Evolutionary conservation across 2,113 vertebrate genomes (phyloP).

Genomic region (Tyrannus savana): DNA sequence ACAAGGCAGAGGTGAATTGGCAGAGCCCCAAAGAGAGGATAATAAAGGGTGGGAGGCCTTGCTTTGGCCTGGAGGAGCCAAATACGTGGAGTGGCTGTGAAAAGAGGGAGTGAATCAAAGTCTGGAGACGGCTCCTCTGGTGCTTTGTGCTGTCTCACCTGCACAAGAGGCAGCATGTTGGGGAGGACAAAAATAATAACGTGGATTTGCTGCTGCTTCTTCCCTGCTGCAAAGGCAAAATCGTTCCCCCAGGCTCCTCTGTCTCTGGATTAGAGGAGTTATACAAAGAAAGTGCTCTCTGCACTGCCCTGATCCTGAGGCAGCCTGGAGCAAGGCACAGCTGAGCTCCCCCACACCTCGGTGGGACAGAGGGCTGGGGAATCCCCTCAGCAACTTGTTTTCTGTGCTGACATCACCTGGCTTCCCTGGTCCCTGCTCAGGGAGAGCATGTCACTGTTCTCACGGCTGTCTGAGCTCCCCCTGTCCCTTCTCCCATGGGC

Average conservation of each 20-base stretch:
- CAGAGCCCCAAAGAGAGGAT: not conserved
- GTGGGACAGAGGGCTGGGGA: not conserved
- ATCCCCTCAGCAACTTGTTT: not conserved
- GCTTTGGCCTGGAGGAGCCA: not conserved
- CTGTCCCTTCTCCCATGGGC: not conserved
- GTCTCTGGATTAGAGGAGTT: not conserved
- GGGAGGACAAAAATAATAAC: not conserved
- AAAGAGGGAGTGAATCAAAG: not conserved
- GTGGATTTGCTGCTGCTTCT: not conserved
- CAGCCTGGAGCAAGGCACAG: not conserved
- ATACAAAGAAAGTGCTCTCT: not conserved
- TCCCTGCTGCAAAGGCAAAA: not conserved
- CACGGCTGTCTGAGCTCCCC: not conserved
- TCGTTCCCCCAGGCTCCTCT: not conserved
- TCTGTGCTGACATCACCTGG: not conserved
- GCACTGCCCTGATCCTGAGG: not conserved
- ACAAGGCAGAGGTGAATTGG: not conserved
- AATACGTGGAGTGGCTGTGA: not conserved
- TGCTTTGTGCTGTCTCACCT: not conserved
- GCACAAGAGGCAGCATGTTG: not conserved
- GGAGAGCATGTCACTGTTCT: not conserved
- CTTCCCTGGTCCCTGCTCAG: not conserved
- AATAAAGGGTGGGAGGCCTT: not conserved
- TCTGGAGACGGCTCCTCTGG: not conserved
- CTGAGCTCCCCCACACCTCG: not conserved